A percentile compares a stretch with the other conserved stretches of the same genome.
Conservation (phyloP, 2,797 vertebrate species). For the Chaetophractus vellerosus region DNA sequence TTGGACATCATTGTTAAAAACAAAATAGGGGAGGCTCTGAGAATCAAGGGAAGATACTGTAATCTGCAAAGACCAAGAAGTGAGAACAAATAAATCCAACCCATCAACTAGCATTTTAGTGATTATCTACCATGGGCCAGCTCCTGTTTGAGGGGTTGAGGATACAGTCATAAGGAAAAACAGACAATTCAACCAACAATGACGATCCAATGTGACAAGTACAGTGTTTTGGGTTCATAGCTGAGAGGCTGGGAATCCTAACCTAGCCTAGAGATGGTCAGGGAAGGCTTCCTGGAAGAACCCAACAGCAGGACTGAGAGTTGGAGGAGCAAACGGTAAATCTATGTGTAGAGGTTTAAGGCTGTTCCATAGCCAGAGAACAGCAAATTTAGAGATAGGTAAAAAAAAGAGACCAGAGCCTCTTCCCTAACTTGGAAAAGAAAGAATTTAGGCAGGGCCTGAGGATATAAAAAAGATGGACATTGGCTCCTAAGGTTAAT, state of each 20-base stretch:
- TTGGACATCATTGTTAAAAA: not conserved
- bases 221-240: not conserved
- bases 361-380: not conserved
- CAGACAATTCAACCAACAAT: not conserved
- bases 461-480: not conserved
- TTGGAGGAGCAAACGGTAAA: not conserved
- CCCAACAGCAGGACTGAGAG: not conserved
- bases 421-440: not conserved
- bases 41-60: slow-evolving; percentile 38
- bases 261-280: not conserved
- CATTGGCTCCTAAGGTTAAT: not conserved
- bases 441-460: not conserved
- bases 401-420: not conserved
- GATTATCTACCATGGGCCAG: not conserved
- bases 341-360: not conserved
- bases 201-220: not conserved
- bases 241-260: not conserved
- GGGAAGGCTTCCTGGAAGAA: not conserved
- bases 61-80: not conserved
- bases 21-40: not conserved
- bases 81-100: not conserved
- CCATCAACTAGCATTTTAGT: not conserved
- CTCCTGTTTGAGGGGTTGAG: not conserved
- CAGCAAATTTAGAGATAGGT: not conserved
- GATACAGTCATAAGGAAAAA: not conserved